phyloP scores from a whole-genome alignment of 1,140 invertebrate genomes.

The Brachionus manjavacas region DNA sequence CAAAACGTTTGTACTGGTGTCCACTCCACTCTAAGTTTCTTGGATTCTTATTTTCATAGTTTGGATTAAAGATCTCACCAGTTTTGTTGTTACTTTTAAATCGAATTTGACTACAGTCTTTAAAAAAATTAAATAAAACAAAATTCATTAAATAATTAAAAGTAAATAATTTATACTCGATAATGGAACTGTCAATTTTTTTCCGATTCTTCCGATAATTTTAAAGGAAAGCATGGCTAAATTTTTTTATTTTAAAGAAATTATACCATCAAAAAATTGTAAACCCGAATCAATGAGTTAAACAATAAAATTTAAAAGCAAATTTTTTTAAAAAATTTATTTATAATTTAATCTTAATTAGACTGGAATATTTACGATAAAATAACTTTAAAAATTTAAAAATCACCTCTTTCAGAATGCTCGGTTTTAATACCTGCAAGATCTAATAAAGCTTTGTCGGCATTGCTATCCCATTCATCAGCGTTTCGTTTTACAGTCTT shows the following conservation, averaged over 20 bases:
- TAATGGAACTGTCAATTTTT: not conserved
- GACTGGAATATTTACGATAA: not conserved
- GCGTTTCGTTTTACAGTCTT: conserved; percentile 6
- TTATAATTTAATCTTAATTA: not conserved
- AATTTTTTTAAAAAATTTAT: not conserved
- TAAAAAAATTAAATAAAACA: not conserved
- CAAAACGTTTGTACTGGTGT: conserved; percentile 6
- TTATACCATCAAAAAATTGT: not conserved
- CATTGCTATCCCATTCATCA: conserved; percentile 17
- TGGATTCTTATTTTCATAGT: conserved; percentile 21
- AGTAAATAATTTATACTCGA: not conserved
- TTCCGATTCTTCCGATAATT: not conserved
- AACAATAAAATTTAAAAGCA: not conserved
- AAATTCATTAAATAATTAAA: not conserved
- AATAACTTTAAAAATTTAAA: not conserved
- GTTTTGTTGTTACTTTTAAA: not conserved
- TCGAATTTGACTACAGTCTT: not conserved
- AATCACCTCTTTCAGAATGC: conserved; percentile 40
- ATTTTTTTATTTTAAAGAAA: not conserved
- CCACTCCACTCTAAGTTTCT: conserved; percentile 34
- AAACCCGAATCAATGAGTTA: conserved; percentile 33
- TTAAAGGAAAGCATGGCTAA: not conserved
- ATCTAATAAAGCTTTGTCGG: conserved; percentile 38
- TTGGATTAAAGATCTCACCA: not conserved
- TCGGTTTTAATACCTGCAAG: conserved; percentile 39